A percentile compares a stretch with the other conserved stretches of the same genome.
These are phyloP conservation scores for Heliangelus exortis DNA, from an alignment of 2,797 vertebrate genomes.

Conservation along the genomic window DNA sequence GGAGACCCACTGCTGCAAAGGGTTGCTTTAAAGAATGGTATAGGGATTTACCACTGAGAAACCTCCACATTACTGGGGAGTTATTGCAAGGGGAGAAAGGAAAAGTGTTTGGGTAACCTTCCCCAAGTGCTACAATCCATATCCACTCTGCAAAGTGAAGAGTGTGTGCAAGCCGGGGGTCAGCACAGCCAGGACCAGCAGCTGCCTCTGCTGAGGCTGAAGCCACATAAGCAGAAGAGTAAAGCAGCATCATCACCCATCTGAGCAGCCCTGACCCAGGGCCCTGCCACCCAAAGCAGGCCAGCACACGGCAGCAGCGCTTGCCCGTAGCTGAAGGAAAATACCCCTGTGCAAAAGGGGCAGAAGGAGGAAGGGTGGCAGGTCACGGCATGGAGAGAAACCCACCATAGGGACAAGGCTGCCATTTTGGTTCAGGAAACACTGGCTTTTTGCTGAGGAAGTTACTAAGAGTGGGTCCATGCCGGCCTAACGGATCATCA, in stretches of 20 bases:
- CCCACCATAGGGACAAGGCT: constrained; percentile 89
- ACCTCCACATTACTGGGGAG: fast-evolving
- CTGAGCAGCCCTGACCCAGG: background rate
- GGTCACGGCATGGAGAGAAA: background rate
- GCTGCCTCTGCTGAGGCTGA: background rate
- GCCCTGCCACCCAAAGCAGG: fast-evolving
- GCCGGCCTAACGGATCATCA: constrained; percentile 89
- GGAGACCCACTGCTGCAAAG: background rate
- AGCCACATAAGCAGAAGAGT: background rate
- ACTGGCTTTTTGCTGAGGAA: constrained; percentile 85
- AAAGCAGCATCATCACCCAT: background rate
- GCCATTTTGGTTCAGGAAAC: constrained; percentile 79
- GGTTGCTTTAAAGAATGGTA: background rate
- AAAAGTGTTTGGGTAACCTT: background rate
- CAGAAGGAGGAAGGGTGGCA: background rate
- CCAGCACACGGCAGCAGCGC: fast-evolving
- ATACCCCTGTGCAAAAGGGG: background rate
- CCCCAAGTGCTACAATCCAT: background rate
- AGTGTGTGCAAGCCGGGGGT: background rate
- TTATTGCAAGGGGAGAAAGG: background rate
- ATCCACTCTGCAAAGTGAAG: background rate
- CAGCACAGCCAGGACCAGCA: background rate
- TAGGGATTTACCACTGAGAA: background rate
- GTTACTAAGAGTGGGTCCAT: constrained; percentile 85
- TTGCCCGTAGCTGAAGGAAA: fast-evolving